Evolutionary conservation across 2,113 vertebrate species (phyloP).

Genomic region (Drymodes brunneopygia): DNA sequence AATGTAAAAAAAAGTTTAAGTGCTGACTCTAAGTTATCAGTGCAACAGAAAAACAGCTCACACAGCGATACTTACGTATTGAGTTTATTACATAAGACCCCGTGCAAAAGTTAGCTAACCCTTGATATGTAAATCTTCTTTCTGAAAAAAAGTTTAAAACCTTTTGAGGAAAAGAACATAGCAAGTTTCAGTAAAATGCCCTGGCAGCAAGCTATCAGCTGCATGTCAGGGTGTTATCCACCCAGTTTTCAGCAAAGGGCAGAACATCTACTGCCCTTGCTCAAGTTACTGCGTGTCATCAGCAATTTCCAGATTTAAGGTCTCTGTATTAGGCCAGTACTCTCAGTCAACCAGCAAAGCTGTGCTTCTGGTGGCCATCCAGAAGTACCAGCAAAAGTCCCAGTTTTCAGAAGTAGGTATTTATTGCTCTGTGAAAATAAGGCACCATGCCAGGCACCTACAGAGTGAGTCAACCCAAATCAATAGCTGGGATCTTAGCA

Average conservation of each 20-base stretch:
- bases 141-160: neutral
- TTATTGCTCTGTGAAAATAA: slow-evolving; percentile 4
- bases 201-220: neutral
- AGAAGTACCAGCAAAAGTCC: neutral
- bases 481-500: slow-evolving; percentile 44
- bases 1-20: neutral
- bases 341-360: neutral
- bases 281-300: neutral
- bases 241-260: neutral
- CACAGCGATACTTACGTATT: fast-evolving
- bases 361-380: neutral
- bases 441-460: neutral
- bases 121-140: neutral
- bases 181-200: neutral
- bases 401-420: neutral
- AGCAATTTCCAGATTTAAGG: neutral
- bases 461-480: slow-evolving; percentile 14
- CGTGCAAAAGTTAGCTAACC: neutral
- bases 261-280: neutral
- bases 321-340: neutral
- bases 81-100: neutral
- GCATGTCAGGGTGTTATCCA: neutral
- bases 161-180: neutral
- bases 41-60: neutral
- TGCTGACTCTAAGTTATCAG: neutral